Conservation (phyloP, 2,113 vertebrate genomes). For the Ellobius talpinus region DNA sequence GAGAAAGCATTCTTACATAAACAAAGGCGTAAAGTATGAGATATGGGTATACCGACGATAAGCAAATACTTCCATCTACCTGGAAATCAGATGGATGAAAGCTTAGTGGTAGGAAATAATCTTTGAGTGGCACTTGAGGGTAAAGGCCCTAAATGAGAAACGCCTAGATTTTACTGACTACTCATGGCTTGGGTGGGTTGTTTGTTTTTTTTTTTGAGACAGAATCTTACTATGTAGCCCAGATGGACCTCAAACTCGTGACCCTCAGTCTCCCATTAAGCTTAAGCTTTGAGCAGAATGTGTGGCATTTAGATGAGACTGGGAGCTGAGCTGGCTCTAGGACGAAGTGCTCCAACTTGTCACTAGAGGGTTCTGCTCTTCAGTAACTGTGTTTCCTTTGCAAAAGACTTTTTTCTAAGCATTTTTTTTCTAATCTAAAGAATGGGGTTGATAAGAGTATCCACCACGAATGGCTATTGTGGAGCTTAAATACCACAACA, state of each 20-base stretch:
- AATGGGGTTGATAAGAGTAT: background rate
- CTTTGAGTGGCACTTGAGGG: background rate
- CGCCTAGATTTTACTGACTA: background rate
- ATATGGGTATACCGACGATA: background rate
- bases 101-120: background rate
- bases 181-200: background rate
- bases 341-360: background rate
- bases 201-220: background rate
- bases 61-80: constrained; percentile 12
- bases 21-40: constrained; percentile 18
- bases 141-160: background rate
- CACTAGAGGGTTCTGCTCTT: background rate
- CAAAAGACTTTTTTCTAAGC: background rate
- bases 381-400: background rate
- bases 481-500: constrained; percentile 10
- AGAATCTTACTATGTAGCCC: background rate
- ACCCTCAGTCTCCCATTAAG: background rate
- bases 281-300: background rate
- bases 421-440: constrained; percentile 12
- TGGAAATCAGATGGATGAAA: background rate
- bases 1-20: constrained; percentile 24
- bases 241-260: background rate
- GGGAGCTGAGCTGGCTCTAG: background rate
- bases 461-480: background rate
- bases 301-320: background rate